These are phyloP conservation scores for Lagria hirta DNA, from an alignment of 2,888 invertebrate genomes.

Conservation along the genomic window DNA sequence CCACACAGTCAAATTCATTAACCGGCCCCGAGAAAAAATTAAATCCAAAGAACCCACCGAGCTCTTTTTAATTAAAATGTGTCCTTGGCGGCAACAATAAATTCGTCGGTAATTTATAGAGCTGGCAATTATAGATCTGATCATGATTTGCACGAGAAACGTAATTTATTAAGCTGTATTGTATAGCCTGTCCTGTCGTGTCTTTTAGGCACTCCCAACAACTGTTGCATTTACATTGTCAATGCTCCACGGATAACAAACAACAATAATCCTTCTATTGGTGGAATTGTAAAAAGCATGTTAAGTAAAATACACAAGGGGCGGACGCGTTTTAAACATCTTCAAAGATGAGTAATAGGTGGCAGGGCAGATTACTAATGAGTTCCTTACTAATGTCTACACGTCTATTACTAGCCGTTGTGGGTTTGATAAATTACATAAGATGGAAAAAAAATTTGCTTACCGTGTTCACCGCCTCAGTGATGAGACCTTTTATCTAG, in stretches of 20 bases:
- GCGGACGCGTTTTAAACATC: slow-evolving; percentile 1
- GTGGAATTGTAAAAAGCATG: slow-evolving; percentile 21
- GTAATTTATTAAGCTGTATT: slow-evolving; percentile 26
- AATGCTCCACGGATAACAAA: slow-evolving; percentile 4
- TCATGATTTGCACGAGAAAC: slow-evolving; percentile 36
- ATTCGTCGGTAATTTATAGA: slow-evolving; percentile 42
- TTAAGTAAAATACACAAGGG: slow-evolving; percentile 4
- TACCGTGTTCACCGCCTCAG: slow-evolving; percentile 25
- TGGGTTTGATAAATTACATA: slow-evolving; percentile 28
- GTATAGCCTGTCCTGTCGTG: slow-evolving; percentile 18
- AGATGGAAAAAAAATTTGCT: slow-evolving; percentile 27
- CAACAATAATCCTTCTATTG: slow-evolving; percentile 24
- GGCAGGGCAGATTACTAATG: slow-evolving; percentile 38
- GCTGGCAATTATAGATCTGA: slow-evolving; percentile 44
- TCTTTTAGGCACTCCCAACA: slow-evolving; percentile 25
- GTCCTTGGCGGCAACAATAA: slow-evolving; percentile 36
- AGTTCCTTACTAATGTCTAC: slow-evolving; percentile 45
- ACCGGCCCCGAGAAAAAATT: slow-evolving; percentile 3
- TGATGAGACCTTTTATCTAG: slow-evolving; percentile 16
- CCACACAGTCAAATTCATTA: slow-evolving; percentile 16
- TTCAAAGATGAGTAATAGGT: slow-evolving; percentile 41
- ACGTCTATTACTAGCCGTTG: slow-evolving; percentile 37
- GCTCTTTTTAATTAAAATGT: slow-evolving; percentile 35
- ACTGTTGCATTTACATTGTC: slow-evolving; percentile 21
- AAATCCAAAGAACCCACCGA: slow-evolving; percentile 25